These are phyloP conservation scores for Dryobotodes eremita DNA, from an alignment of 2,888 invertebrate genomes.

Conservation along the genomic window DNA sequence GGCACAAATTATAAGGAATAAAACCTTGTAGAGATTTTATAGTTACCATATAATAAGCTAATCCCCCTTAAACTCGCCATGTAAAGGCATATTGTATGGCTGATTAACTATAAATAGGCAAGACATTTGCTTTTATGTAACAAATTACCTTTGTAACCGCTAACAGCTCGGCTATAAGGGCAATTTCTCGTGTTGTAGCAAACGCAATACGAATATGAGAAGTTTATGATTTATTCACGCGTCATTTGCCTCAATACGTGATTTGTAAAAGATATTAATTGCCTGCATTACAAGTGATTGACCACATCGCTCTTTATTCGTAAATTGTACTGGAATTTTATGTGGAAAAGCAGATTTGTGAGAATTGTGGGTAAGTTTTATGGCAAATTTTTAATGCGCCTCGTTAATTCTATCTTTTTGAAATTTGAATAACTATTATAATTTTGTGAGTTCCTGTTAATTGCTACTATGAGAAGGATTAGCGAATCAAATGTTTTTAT, in stretches of 20 bases:
- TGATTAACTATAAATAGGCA: not conserved
- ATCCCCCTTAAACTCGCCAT: not conserved
- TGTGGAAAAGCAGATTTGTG: no score
- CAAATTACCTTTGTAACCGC: not conserved
- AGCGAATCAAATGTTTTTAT: not conserved
- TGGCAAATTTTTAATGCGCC: not conserved
- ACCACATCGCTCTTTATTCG: no score
- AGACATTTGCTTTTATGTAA: not conserved
- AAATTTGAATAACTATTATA: not conserved
- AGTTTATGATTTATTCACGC: no score
- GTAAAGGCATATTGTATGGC: slow-evolving; percentile 2
- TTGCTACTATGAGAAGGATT: not conserved
- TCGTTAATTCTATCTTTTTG: not conserved
- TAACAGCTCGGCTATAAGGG: not conserved
- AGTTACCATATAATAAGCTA: not conserved
- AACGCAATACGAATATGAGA: no score
- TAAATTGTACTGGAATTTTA: no score
- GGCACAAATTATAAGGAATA: slow-evolving; percentile 1
- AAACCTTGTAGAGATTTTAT: slow-evolving; percentile 3
- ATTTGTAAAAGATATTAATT: no score
- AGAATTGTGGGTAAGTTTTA: not conserved
- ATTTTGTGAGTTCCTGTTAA: not conserved
- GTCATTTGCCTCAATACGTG: no score
- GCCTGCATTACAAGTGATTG: no score
- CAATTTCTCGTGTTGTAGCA: not conserved